These are phyloP conservation scores for Grus americana DNA, from an alignment of 2,113 vertebrate species.

Conservation along the genomic window DNA sequence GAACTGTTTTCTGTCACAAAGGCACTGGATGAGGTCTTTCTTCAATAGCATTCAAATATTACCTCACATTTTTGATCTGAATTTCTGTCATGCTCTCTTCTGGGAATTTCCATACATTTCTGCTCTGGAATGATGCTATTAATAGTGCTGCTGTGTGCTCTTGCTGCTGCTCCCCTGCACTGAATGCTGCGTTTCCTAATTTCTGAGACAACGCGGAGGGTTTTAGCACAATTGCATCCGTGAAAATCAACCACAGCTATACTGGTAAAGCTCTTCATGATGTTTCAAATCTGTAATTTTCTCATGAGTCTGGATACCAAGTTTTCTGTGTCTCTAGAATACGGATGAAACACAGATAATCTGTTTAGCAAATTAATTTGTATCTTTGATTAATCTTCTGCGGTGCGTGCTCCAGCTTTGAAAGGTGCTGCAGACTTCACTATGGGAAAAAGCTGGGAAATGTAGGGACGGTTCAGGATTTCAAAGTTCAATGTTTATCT, in stretches of 20 bases:
- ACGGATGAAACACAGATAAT: background rate
- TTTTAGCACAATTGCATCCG: background rate
- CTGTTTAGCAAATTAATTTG: background rate
- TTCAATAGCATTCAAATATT: background rate
- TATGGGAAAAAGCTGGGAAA: background rate
- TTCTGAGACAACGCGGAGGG: background rate
- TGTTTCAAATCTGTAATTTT: background rate
- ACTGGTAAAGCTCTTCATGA: background rate
- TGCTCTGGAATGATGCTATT: constrained; percentile 17
- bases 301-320: background rate
- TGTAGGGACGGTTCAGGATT: background rate
- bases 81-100: constrained; percentile 15
- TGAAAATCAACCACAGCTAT: background rate
- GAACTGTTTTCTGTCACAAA: constrained; percentile 30
- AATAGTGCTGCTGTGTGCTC: background rate
- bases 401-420: background rate
- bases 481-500: background rate
- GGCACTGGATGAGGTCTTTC: constrained; percentile 17
- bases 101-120: constrained; percentile 9
- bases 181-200: background rate
- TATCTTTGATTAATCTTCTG: background rate
- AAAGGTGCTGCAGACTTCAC: background rate
- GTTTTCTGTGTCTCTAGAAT: background rate
- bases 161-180: background rate
- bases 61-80: constrained; percentile 53